phyloP scores from a whole-genome alignment of 2,888 invertebrate genomes.

The Drosophila kanekoi region DNA sequence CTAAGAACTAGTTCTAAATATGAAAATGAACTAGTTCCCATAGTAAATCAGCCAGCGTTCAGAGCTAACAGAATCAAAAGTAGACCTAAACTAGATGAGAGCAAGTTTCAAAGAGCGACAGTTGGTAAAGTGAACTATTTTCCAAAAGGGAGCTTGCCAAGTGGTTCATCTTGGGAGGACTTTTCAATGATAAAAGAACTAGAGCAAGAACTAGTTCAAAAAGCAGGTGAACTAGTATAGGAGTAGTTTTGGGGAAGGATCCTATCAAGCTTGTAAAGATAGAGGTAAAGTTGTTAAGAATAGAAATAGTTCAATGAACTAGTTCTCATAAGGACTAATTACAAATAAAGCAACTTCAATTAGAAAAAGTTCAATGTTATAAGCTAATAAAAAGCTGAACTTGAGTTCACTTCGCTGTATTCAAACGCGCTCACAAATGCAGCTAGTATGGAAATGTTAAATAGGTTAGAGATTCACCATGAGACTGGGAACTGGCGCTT shows the following conservation, averaged over 20 bases:
- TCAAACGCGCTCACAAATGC: slow-evolving; percentile 13
- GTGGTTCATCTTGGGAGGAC: neutral
- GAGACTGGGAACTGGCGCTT: slow-evolving; percentile 50
- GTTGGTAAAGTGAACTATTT: neutral
- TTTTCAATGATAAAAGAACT: neutral
- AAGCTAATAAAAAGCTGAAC: neutral
- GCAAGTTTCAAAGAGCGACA: neutral
- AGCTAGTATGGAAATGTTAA: slow-evolving; percentile 24
- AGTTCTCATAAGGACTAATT: neutral
- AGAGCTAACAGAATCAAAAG: neutral
- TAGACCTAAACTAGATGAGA: neutral
- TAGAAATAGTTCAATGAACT: neutral
- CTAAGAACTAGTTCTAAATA: neutral
- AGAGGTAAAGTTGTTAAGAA: too few relatives aligned
- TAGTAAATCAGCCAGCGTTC: neutral
- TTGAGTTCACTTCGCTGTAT: slow-evolving; percentile 34
- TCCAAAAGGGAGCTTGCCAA: neutral
- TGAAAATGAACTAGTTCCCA: slow-evolving; percentile 4
- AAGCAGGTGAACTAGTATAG: neutral
- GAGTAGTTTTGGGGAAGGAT: too few relatives aligned
- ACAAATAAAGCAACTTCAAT: neutral
- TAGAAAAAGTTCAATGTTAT: slow-evolving; percentile 17
- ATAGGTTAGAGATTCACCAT: slow-evolving; percentile 23
- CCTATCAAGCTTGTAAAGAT: too few relatives aligned
- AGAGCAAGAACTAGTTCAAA: neutral